phyloP scores from a whole-genome alignment of 2,888 invertebrate genomes.

The Acrobasis suavella region DNA sequence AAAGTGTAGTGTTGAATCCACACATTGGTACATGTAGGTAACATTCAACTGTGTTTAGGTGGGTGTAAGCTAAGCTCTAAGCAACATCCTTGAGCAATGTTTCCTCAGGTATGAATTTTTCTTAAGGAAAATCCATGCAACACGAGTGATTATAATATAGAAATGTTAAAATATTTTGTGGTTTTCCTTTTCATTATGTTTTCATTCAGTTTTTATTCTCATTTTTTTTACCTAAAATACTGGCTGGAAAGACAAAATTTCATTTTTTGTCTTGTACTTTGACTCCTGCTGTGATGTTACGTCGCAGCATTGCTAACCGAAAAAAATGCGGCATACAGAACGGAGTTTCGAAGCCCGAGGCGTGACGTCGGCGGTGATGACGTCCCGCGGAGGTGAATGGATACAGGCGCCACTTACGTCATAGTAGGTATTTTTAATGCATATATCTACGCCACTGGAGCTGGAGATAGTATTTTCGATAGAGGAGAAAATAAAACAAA shows the following conservation, averaged over 20 bases:
- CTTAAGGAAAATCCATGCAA: constrained; percentile 64
- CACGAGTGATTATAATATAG: constrained; percentile 68
- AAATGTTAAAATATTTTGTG: constrained; percentile 50
- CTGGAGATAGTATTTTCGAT: not conserved
- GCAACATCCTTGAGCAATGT: constrained; percentile 38
- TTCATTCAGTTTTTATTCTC: constrained; percentile 28
- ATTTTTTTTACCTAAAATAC: not conserved
- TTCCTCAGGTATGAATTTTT: constrained; percentile 69
- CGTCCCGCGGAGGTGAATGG: not conserved
- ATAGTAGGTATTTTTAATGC: not conserved
- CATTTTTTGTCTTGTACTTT: constrained; percentile 5
- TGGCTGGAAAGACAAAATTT: not conserved
- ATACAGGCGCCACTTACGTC: not conserved
- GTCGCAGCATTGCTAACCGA: not conserved
- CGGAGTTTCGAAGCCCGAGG: not conserved
- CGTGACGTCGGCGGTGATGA: constrained; percentile 1
- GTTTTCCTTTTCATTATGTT: constrained; percentile 44
- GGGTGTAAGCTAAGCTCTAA: constrained; percentile 36
- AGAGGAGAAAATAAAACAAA: not conserved
- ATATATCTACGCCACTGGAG: not conserved
- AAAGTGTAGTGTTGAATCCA: constrained; percentile 46
- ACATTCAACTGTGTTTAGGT: constrained; percentile 26
- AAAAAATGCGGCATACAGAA: not conserved
- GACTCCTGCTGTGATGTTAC: constrained; percentile 2
- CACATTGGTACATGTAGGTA: constrained; percentile 41